Conservation (phyloP, 1,140 invertebrate species). For the Drosophila tani region DNA sequence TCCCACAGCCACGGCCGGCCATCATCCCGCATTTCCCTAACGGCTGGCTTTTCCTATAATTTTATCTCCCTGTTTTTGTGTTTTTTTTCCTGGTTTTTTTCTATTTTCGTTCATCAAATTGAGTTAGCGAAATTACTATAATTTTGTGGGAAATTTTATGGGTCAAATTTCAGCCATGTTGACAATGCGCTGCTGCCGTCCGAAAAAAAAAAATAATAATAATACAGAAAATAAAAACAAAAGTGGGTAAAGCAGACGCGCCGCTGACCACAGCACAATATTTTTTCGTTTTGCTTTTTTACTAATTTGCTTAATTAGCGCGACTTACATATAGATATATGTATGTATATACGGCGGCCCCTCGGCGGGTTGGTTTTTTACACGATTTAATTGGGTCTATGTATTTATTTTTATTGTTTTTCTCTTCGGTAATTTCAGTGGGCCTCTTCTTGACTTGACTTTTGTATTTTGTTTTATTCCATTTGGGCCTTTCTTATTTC, state of each 20-base stretch:
- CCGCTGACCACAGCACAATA: constrained; percentile 65
- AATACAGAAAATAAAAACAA: constrained; percentile 21
- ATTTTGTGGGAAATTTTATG: constrained; percentile 82
- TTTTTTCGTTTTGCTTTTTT: constrained; percentile 49
- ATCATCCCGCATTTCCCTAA: constrained; percentile 46
- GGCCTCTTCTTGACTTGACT: constrained; percentile 30
- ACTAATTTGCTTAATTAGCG: constrained; percentile 81
- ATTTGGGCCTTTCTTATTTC: constrained; percentile 68
- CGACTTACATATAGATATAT: constrained; percentile 35
- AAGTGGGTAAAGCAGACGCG: constrained; percentile 52
- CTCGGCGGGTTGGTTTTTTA: constrained; percentile 49
- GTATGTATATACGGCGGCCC: constrained; percentile 4
- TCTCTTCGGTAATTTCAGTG: constrained; percentile 56
- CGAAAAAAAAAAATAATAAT: constrained; percentile 10
- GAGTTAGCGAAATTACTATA: constrained; percentile 81
- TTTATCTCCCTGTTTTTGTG: constrained; percentile 31
- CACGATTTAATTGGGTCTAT: constrained; percentile 58
- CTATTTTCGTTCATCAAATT: constrained; percentile 64
- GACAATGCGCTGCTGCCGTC: constrained; percentile 53
- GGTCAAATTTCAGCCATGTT: constrained; percentile 75
- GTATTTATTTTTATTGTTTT: constrained; percentile 59
- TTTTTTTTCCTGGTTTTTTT: constrained; percentile 10
- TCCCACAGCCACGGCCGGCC: constrained; percentile 46
- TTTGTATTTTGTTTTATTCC: constrained; percentile 38
- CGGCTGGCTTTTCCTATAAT: constrained; percentile 52